A percentile compares a stretch with the other conserved stretches of the same genome.
These are phyloP conservation scores for Drosophila austrosaltans DNA, from an alignment of 2,888 invertebrate species.

Conservation along the genomic window DNA sequence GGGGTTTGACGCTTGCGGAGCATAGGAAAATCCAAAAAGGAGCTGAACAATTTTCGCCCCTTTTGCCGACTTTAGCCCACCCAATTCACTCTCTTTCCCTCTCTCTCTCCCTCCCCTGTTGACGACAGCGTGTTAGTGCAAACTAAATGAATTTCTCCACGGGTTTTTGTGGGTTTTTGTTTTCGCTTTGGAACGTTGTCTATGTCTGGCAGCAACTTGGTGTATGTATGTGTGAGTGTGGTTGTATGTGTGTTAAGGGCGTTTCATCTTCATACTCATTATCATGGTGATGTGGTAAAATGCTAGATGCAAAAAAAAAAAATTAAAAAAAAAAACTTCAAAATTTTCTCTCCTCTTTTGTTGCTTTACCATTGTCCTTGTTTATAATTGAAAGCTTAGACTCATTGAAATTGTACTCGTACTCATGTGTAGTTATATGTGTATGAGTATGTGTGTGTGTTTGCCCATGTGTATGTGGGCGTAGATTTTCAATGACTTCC, in stretches of 20 bases:
- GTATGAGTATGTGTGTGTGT: slow-evolving; percentile 30
- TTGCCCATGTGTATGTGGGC: slow-evolving; percentile 24
- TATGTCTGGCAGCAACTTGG: slow-evolving; percentile 45
- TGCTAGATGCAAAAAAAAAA: slow-evolving; percentile 30
- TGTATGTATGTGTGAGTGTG: slow-evolving; percentile 26
- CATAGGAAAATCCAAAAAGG: slow-evolving; percentile 13
- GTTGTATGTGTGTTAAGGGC: slow-evolving; percentile 44
- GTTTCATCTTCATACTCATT: slow-evolving; percentile 27
- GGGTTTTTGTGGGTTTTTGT: slow-evolving; percentile 69
- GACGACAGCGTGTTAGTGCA: slow-evolving; percentile 81
- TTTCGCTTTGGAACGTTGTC: slow-evolving; percentile 53
- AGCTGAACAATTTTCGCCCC: slow-evolving; percentile 20
- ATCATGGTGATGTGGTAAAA: slow-evolving; percentile 26
- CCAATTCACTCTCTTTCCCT: slow-evolving; percentile 16
- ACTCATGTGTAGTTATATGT: slow-evolving; percentile 11
- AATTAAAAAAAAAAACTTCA: slow-evolving; percentile 21
- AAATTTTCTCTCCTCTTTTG: background rate
- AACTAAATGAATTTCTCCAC: slow-evolving; percentile 81
- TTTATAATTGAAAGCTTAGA: slow-evolving; percentile 72
- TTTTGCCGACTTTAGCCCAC: background rate
- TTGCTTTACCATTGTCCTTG: slow-evolving; percentile 30
- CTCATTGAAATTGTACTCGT: slow-evolving; percentile 53
- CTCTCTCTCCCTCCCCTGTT: slow-evolving; percentile 25
- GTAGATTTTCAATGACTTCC: slow-evolving; percentile 73
- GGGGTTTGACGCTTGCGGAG: background rate